Evolutionary conservation across 1,140 invertebrate species (phyloP), one percentile per base, ranked within the genome.

Genomic region (Nomia melanderi): DNA sequence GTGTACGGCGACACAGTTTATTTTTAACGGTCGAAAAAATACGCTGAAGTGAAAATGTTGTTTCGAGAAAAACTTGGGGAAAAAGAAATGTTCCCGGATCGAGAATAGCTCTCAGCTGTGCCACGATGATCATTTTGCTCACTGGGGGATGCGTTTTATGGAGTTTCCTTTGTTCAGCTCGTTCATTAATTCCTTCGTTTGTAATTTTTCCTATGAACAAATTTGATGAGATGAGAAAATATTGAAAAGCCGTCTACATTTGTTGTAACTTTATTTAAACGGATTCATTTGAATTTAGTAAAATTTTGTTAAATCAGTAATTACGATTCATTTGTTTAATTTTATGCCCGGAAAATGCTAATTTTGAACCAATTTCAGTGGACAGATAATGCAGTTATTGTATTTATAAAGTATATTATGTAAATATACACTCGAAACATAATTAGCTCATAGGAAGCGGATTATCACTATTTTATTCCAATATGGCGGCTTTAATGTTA

Each of bases 21-120:
- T 64, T 54, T 73, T 64, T 54, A 56, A n/a, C n/a, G n/a, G 0
- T 12, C 20, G 29, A 47, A 64, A 39, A 74, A 65, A 23, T 65
- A 63, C 17, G 33, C 29, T 7, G 25, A 54, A 65, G 54, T 29
- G 8, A 39, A 64, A 63, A 64, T 29, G 14, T 4, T 54, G 8
- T 64, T 36, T 64, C 12, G 25, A 29, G 1, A 29, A 3, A 39
- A 64, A 63, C 27, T 17, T 17, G 0, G 1, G 20, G 4, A 31
- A n/a, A 25, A 44, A 14, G 23, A 25, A 36, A 71, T 23, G 23
- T 27, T 50, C 25, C 14, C 5, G 14, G 8, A 8, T 12, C 31
- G 17, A 11, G 29, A 53, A 39, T 63, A 72, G 8, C 7, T 70
- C 3, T 17, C 47, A 50, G 47, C 20, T 39, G 25, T 17, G 25